Conservation (phyloP, 2,888 invertebrate genomes). For the Thymelicus lineola region DNA sequence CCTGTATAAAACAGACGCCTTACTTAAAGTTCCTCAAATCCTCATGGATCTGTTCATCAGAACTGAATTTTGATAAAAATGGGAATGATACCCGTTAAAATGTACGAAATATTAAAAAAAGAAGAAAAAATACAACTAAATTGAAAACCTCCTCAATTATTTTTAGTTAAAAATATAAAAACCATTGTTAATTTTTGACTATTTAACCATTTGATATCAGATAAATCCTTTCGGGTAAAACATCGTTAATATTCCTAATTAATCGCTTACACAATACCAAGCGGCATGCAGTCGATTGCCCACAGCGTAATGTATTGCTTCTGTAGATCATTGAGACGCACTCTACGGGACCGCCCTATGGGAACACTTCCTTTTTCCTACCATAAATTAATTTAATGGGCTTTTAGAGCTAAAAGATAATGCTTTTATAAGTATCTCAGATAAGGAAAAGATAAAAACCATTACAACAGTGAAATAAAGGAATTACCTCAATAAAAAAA, state of each 20-base stretch:
- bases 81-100: too few relatives aligned
- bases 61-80: too few relatives aligned
- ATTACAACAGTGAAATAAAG: constrained; percentile 3
- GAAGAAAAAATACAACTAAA: too few relatives aligned
- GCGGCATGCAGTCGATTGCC: constrained; percentile 60
- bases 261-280: constrained; percentile 62
- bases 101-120: too few relatives aligned
- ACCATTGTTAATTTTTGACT: too few relatives aligned
- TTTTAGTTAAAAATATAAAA: too few relatives aligned
- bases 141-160: too few relatives aligned
- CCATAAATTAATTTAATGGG: constrained; percentile 43
- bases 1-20: too few relatives aligned
- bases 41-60: too few relatives aligned
- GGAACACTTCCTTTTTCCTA: constrained; percentile 34
- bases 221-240: background rate
- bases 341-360: constrained; percentile 53
- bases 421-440: constrained; percentile 1
- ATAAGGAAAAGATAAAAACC: constrained; percentile 27
- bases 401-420: constrained; percentile 33
- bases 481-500: background rate
- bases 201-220: too few relatives aligned
- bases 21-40: too few relatives aligned
- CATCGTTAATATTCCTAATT: constrained; percentile 51
- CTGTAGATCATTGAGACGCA: constrained; percentile 60
- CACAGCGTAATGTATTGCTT: constrained; percentile 48